Base-by-base conservation (phyloP, 2,888 invertebrate genomes). In the Lasius platythorax region DNA sequence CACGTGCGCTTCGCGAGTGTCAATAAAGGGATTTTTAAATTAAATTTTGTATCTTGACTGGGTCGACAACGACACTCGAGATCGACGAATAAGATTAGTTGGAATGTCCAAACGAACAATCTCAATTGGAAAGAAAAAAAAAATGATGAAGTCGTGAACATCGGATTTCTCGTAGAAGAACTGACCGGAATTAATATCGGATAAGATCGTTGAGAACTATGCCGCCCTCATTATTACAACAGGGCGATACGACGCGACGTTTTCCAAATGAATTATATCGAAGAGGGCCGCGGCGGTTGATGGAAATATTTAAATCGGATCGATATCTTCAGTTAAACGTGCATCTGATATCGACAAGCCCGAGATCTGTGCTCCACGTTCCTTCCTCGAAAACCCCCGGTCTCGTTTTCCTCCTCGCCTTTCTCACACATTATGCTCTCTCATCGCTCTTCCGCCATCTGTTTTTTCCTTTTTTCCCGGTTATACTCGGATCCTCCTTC, bases 271-370 rank as follows among this genome's bases (percentile, higher is more conserved):
- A 90, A 91, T 92, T 91, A 92, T 53, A 53, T 91, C 87, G 87
- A 89, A 89, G 88, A 89, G 87, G 82, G 70, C 70, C 76, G 67
- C 64, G 79, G 68, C 73, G 75, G 81, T 85, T 85, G 86, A 83
- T 50, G 61, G 61, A 89, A 88, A 90, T 88, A 90, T 90, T 90
- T 90, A 87, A 90, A 87, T 66, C 70, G 82, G 87, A 83, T 91
- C 91, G 91, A 92, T 92, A 91, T 88, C 87, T 91, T 86, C 88
- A 87, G 88, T 90, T 91, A 88, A n/a, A 82, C 87, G 78, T 86
- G 90, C 88, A 88, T 89, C 91, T 92, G 93, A 88, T 93, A 93
- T 93, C 91, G 93, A 93, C 93, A 91, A 89, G 82, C 87, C n/a
- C 15, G 66, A 63, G 67, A 43, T 84, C 70, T 66, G 70, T 56